Evolutionary conservation across 2,797 vertebrate species (phyloP).

Genomic region (Zalophus californianus): DNA sequence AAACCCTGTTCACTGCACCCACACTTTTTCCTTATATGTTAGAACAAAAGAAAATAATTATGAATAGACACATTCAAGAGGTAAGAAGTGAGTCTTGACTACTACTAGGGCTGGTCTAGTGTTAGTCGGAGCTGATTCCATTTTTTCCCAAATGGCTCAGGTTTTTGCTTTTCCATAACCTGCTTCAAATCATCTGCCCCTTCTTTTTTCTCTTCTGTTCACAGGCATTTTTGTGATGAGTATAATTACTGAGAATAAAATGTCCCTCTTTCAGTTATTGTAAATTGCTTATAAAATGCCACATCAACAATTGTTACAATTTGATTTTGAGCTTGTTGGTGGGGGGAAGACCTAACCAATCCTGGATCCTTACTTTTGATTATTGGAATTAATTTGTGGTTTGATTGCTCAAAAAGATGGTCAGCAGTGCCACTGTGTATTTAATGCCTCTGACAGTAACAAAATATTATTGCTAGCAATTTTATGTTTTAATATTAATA

Average conservation of each 20-base stretch:
- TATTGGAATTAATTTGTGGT: neutral
- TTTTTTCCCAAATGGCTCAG: neutral
- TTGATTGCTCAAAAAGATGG: neutral
- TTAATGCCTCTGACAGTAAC: neutral
- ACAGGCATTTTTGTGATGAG: neutral
- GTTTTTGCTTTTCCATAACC: neutral
- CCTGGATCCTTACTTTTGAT: neutral
- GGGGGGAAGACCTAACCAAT: neutral
- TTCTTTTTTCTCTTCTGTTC: neutral
- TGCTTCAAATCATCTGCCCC: neutral
- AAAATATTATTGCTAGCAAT: slow-evolving; percentile 15
- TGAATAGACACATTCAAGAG: neutral
- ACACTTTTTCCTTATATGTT: neutral
- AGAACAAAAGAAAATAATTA: neutral
- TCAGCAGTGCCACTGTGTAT: neutral
- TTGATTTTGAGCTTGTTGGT: neutral
- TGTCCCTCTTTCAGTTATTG: neutral
- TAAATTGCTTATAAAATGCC: neutral
- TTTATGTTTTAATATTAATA: slow-evolving; percentile 1
- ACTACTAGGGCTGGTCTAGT: neutral
- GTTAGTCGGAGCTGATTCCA: neutral
- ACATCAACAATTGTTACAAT: neutral
- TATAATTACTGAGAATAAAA: neutral
- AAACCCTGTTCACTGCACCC: neutral
- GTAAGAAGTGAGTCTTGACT: neutral